Conservation (phyloP, 64 coral and sea anemone species). For the Acropora yongei region DNA sequence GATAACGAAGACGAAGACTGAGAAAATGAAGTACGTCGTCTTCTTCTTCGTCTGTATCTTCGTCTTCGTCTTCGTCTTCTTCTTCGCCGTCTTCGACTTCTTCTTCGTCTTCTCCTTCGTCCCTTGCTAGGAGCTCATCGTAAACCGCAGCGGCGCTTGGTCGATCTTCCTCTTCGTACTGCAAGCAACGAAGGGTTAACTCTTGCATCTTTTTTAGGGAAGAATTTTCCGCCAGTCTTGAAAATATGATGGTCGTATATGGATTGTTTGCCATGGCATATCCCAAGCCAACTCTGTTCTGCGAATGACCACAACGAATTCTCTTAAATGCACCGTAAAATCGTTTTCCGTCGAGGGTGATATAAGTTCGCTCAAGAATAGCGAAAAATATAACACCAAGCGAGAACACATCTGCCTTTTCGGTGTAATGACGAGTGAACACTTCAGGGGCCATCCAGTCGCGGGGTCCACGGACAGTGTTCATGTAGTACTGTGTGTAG, state of each 20-base stretch:
- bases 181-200: slow-evolving; percentile 37
- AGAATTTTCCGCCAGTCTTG: slow-evolving; percentile 15
- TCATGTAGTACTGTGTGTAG: slow-evolving; percentile 44
- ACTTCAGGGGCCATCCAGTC: slow-evolving; percentile 65
- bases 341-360: slow-evolving; percentile 9
- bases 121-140: neutral
- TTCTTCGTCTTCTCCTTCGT: neutral
- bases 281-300: slow-evolving; percentile 57
- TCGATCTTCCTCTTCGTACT: slow-evolving; percentile 25
- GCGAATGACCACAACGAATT: no score
- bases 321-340: slow-evolving; percentile 60
- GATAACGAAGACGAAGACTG: no score
- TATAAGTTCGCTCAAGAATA: slow-evolving; percentile 50
- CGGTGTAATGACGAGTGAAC: slow-evolving; percentile 43
- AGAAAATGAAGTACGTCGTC: no score
- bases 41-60: no score
- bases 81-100: neutral
- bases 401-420: slow-evolving; percentile 66
- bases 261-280: slow-evolving; percentile 40
- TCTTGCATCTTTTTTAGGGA: neutral
- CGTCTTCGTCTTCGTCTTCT: no score
- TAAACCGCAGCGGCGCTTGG: slow-evolving; percentile 2
- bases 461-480: neutral
- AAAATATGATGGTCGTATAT: neutral
- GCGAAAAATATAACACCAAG: slow-evolving; percentile 50